phyloP scores from a whole-genome alignment of 2,113 vertebrate genomes.

The Plestiodon gilberti region DNA sequence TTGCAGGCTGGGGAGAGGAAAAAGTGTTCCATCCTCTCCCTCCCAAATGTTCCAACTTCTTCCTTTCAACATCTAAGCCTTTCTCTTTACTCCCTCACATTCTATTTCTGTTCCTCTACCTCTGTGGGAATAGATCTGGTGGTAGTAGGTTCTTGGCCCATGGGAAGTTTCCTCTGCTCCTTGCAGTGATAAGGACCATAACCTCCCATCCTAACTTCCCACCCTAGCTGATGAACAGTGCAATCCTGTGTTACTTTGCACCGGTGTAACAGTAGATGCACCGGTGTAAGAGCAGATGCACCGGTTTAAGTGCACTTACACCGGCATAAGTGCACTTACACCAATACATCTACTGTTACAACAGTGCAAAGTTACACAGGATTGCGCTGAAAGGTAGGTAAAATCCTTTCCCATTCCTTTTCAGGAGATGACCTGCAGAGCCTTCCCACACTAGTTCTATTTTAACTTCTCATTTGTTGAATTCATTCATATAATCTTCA shows the following conservation, averaged over 20 bases:
- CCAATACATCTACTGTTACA: too few relatives aligned
- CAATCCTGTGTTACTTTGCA: too few relatives aligned
- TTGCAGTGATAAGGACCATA: not conserved
- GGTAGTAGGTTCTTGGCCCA: not conserved
- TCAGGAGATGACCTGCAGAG: conserved; percentile 4
- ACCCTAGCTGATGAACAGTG: too few relatives aligned
- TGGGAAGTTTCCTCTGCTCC: not conserved
- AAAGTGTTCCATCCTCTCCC: not conserved
- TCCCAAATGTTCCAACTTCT: not conserved
- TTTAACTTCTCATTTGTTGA: conserved; percentile 55
- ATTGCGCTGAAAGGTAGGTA: not conserved
- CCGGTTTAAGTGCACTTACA: too few relatives aligned
- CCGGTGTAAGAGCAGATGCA: too few relatives aligned
- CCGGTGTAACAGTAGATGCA: too few relatives aligned
- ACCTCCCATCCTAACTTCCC: not conserved
- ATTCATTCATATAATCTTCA: conserved; percentile 63
- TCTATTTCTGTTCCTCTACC: not conserved
- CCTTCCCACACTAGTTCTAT: conserved; percentile 48
- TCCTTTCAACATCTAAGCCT: not conserved
- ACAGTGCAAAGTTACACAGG: too few relatives aligned
- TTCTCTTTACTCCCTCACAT: not conserved
- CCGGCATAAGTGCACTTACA: too few relatives aligned
- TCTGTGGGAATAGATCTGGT: not conserved
- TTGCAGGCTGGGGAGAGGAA: not conserved
- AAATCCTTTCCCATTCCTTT: not conserved